Evolutionary conservation across 2,888 invertebrate genomes (phyloP).

Genomic region (Agonum fuliginosum): DNA sequence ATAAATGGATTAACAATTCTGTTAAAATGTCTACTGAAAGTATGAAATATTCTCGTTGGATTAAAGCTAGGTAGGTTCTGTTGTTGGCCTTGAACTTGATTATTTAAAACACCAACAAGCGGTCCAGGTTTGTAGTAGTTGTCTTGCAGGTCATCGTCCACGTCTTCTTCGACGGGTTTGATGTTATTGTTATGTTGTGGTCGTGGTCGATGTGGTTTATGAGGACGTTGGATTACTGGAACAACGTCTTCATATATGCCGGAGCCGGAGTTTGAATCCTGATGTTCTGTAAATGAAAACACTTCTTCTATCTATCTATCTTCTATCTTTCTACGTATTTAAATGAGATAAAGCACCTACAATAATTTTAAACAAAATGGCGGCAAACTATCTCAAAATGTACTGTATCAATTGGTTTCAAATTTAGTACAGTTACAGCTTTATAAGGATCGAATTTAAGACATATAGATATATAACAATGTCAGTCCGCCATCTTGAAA

Average conservation of each 20-base stretch:
- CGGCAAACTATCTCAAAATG: too few relatives aligned
- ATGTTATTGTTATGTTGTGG: neutral
- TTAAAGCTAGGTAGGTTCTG: slow-evolving; percentile 62
- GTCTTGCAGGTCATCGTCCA: slow-evolving; percentile 51
- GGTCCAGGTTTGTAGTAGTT: slow-evolving; percentile 47
- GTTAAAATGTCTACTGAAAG: slow-evolving; percentile 61
- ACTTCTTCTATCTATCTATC: too few relatives aligned
- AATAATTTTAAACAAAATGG: too few relatives aligned
- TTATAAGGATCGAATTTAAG: too few relatives aligned
- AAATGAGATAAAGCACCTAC: too few relatives aligned
- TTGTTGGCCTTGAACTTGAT: slow-evolving; percentile 60
- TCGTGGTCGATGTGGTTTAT: slow-evolving; percentile 46
- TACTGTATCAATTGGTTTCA: too few relatives aligned
- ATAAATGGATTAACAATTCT: slow-evolving; percentile 62
- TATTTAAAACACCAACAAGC: slow-evolving; percentile 60
- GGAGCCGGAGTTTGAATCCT: neutral
- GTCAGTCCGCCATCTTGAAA: too few relatives aligned
- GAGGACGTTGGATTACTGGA: slow-evolving; percentile 2
- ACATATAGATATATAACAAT: too few relatives aligned
- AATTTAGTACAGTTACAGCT: too few relatives aligned
- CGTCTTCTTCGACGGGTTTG: slow-evolving; percentile 58
- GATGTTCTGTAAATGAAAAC: too few relatives aligned
- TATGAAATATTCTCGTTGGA: slow-evolving; percentile 59
- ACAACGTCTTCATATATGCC: slow-evolving; percentile 12
- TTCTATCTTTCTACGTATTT: too few relatives aligned